phyloP scores from a whole-genome alignment of 2,113 vertebrate genomes.

The Capreolus pygargus region DNA sequence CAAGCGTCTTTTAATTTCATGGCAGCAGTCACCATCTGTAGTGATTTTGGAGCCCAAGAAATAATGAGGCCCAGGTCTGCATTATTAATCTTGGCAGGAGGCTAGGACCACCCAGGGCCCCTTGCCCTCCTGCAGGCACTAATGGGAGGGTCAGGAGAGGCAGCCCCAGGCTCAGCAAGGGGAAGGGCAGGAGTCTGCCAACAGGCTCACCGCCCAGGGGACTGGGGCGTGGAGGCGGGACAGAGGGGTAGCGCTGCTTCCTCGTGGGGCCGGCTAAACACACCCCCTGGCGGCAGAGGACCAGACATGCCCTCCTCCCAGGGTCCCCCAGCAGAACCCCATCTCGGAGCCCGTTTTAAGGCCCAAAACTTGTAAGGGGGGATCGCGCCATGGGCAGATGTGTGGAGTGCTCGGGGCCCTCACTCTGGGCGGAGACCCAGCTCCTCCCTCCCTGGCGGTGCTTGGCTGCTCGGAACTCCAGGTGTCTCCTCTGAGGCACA shows the following conservation, averaged over 20 bases:
- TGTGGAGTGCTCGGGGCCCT: background rate
- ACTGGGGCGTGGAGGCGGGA: background rate
- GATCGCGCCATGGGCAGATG: accelerated
- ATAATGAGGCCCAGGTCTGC: background rate
- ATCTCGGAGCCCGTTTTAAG: accelerated
- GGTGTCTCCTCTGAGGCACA: background rate
- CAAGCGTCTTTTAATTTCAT: background rate
- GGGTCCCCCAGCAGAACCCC: background rate
- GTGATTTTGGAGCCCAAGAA: background rate
- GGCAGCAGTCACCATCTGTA: background rate
- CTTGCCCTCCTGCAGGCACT: background rate
- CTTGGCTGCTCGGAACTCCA: accelerated
- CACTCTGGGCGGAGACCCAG: background rate
- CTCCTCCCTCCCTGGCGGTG: background rate
- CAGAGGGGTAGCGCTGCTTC: accelerated
- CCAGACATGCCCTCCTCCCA: background rate
- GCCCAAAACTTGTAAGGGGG: background rate
- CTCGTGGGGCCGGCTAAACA: background rate
- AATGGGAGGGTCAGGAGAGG: background rate
- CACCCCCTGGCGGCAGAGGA: accelerated
- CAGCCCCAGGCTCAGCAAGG: background rate
- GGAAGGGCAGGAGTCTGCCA: background rate
- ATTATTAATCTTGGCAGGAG: accelerated
- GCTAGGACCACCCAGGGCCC: too few relatives aligned
- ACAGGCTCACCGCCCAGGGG: too few relatives aligned